Percentiles rank a stretch among this genome's conserved stretches.
These are phyloP conservation scores for Buphagus erythrorhynchus DNA, from an alignment of 2,797 vertebrate genomes.

Conservation along the genomic window DNA sequence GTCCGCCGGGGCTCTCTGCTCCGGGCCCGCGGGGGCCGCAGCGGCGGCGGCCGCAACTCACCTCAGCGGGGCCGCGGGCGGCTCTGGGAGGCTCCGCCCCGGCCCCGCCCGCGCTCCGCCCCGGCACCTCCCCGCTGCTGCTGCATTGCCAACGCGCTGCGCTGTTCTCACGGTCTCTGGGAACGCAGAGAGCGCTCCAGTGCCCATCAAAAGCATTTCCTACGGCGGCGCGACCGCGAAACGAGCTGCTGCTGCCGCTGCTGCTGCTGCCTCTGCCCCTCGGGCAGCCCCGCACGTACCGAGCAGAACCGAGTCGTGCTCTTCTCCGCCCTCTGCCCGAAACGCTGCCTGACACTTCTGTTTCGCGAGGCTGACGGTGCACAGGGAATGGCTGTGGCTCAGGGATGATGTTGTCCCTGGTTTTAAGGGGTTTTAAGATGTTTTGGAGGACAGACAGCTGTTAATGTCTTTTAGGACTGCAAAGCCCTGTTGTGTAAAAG, in stretches of 20 bases:
- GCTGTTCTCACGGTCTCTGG: rapidly evolving
- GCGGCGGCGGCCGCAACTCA: neutral
- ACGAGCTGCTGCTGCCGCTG: neutral
- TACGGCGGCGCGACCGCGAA: neutral
- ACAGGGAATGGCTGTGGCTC: neutral
- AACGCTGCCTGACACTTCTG: neutral
- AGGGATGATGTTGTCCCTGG: neutral
- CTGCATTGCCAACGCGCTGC: rapidly evolving
- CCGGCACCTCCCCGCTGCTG: neutral
- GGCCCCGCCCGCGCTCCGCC: neutral
- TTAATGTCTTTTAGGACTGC: neutral
- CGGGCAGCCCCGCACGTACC: neutral
- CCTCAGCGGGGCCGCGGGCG: neutral
- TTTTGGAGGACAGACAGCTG: neutral
- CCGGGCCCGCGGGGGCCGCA: neutral
- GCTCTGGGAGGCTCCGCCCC: neutral
- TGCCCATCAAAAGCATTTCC: neutral
- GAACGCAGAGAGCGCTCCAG: rapidly evolving
- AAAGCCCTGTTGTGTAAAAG: neutral
- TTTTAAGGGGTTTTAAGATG: neutral
- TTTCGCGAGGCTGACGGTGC: neutral
- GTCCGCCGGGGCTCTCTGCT: too few species aligned
- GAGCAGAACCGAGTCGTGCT: neutral
- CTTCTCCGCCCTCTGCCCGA: neutral
- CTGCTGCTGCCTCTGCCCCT: too few species aligned